These are phyloP conservation scores for Coreius guichenoti DNA, from an alignment of 2,797 vertebrate genomes.

Conservation along the genomic window DNA sequence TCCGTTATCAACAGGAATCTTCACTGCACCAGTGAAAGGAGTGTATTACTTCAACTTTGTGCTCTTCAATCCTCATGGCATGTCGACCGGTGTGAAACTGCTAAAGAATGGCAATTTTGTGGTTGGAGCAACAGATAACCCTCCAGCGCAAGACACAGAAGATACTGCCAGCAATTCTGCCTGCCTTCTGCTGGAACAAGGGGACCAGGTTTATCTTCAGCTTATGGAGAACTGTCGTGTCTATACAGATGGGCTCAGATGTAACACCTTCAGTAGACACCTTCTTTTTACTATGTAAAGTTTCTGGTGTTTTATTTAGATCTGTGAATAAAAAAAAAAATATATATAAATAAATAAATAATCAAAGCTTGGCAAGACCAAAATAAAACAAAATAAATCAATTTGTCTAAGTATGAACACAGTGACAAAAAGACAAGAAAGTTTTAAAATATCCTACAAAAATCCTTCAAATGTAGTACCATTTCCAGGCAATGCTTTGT, in stretches of 20 bases:
- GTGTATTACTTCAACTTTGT: conserved; percentile 45
- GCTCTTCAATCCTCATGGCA: background rate
- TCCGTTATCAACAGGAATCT: conserved; percentile 21
- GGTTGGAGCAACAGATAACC: background rate
- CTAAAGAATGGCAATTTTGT: conserved; percentile 14
- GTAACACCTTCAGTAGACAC: conserved; percentile 38
- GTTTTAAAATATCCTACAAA: background rate
- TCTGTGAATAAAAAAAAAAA: too few relatives aligned
- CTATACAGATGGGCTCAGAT: background rate
- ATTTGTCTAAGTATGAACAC: background rate
- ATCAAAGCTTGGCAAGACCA: too few relatives aligned
- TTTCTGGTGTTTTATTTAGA: background rate
- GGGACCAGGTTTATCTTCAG: background rate
- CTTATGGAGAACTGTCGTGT: background rate
- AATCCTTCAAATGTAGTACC: background rate
- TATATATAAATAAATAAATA: too few relatives aligned
- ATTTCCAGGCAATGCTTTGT: background rate
- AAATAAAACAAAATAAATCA: too few relatives aligned
- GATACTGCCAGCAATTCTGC: conserved; percentile 24
- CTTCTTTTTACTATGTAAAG: conserved; percentile 4
- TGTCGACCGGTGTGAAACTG: background rate
- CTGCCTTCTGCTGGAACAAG: conserved; percentile 12
- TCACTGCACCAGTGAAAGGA: conserved; percentile 35
- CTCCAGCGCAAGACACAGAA: background rate
- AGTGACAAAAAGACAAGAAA: too few relatives aligned